A percentile compares a stretch with the other conserved stretches of the same genome.
These are phyloP conservation scores for Xestoiulus laeticollis DNA, from an alignment of 2,888 invertebrate genomes.

Conservation along the genomic window DNA sequence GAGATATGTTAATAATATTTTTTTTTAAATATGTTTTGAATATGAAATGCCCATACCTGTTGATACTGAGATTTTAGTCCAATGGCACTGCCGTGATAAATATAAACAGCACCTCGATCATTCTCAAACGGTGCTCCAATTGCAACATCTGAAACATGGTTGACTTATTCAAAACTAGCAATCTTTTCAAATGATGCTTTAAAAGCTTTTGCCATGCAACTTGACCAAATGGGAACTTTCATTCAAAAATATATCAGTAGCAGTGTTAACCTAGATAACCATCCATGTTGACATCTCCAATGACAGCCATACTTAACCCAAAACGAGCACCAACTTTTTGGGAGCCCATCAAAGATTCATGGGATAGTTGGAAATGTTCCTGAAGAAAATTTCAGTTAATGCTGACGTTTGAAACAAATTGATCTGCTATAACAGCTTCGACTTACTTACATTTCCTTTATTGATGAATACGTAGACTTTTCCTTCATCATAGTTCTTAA, in stretches of 20 bases:
- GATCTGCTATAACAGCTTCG: too few species aligned
- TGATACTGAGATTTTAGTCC: slow-evolving; percentile 66
- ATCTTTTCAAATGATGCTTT: too few species aligned
- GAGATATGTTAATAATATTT: not conserved
- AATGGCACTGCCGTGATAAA: slow-evolving; percentile 69
- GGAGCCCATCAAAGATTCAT: slow-evolving; percentile 43
- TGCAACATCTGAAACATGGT: slow-evolving; percentile 69
- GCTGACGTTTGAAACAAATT: too few species aligned
- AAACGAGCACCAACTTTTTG: slow-evolving; percentile 68
- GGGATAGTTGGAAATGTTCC: slow-evolving; percentile 52
- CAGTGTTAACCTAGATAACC: slow-evolving; percentile 70
- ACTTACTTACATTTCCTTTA: slow-evolving; percentile 57
- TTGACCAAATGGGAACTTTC: too few species aligned
- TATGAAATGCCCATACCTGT: slow-evolving; percentile 63
- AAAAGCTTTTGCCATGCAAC: too few species aligned
- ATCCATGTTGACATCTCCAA: slow-evolving; percentile 76
- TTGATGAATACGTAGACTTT: slow-evolving; percentile 70
- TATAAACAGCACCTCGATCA: slow-evolving; percentile 72
- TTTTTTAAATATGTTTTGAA: too few species aligned
- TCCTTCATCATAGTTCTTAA: slow-evolving; percentile 68
- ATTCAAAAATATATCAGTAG: too few species aligned
- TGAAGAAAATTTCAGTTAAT: slow-evolving; percentile 38
- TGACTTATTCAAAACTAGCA: too few species aligned
- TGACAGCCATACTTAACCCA: slow-evolving; percentile 70
- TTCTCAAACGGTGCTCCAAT: slow-evolving; percentile 75